Evolutionary conservation across 2,888 invertebrate genomes (phyloP), one percentile per base, ranked within the genome.

Genomic region (Monopis laevigella): DNA sequence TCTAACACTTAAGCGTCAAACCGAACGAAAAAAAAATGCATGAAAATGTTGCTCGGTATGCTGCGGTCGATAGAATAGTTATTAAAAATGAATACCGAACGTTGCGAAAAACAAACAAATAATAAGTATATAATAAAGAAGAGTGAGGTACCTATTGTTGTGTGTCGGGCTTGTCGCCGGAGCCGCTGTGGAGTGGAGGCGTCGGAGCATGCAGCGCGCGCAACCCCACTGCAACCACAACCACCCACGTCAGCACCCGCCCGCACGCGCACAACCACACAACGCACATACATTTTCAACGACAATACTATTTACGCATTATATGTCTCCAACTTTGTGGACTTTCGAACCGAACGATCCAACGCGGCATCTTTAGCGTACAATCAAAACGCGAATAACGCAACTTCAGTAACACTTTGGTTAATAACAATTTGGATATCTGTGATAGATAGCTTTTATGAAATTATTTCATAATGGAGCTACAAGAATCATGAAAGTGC

Each of bases 141-240:
- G 36, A 42, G 65, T 71, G 68, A 64, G 70, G 78, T 82, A 81
- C 82, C 82, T 82, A 81, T 80, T 82, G 69, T 62, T 82, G 78
- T 63, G 81, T 75, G 77, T 65, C 72, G 78, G 77, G 74, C 75
- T 72, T 75, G 71, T 72, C 78, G 73, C 77, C 72, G 78, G 78
- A 68, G 81, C 78, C 80, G 80, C 80, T 73, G 81, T 73, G 73
- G 65, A 67, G 77, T 73, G 78, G 57, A 68, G 78, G 77, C 83
- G 83, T 84, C 84, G 89, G 89, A 86, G 90, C 91, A 90, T 90
- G 90, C 88, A 90, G 89, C 86, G 89, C 88, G 86, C 90, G 89
- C 87, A 90, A 90, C 86, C 90, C 89, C 86, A 90, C 91, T 92
- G 91, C 88, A 90, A 91, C 87, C 88, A 85, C 84, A 80, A 72